These are phyloP conservation scores for Myotis planiceps DNA, from an alignment of 2,797 vertebrate genomes.

Conservation along the genomic window DNA sequence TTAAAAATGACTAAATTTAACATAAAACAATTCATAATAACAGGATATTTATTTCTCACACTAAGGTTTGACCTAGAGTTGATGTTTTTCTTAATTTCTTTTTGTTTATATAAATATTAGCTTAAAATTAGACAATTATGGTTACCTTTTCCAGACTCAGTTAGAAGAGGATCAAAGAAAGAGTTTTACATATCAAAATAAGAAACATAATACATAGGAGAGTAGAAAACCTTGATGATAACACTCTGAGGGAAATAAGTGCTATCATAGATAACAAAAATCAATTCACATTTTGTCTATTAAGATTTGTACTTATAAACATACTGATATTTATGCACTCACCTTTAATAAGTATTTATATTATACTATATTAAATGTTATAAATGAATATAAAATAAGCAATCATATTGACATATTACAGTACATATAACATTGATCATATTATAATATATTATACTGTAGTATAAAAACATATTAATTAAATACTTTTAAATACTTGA, in stretches of 20 bases:
- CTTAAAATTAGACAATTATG: not conserved
- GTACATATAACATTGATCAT: not conserved
- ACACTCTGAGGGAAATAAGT: not conserved
- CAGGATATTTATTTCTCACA: not conserved
- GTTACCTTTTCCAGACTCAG: not conserved
- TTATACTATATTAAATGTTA: not conserved
- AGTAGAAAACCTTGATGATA: not conserved
- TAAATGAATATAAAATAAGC: not conserved
- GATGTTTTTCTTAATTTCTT: not conserved
- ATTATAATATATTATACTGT: not conserved
- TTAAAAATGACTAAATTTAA: not conserved
- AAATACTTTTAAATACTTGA: not conserved
- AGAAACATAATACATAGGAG: not conserved
- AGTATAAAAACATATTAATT: not conserved
- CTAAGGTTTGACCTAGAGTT: not conserved
- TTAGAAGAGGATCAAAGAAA: constrained; percentile 6
- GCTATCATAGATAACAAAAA: not conserved
- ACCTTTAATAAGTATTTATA: constrained; percentile 3
- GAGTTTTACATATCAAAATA: not conserved
- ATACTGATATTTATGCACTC: not conserved
- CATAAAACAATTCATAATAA: not conserved
- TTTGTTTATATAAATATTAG: not conserved
- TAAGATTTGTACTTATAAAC: not conserved
- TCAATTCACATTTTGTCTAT: not conserved
- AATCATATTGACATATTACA: not conserved